These are phyloP conservation scores for Enteromius treurensis DNA, from an alignment of 2,797 vertebrate genomes.

Conservation along the genomic window DNA sequence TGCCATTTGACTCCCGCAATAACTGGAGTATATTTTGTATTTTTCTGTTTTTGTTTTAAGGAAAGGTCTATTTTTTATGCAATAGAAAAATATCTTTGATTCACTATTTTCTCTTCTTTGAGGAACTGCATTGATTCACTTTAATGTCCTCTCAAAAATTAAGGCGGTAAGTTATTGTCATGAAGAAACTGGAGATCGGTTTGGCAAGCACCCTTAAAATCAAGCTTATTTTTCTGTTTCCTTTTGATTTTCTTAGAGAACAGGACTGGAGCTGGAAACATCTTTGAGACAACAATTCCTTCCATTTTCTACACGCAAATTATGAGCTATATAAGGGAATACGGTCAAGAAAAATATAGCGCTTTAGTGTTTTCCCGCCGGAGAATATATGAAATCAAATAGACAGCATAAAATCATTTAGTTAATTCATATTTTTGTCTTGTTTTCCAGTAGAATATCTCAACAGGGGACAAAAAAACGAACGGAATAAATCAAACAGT, in stretches of 20 bases:
- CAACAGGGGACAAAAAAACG: neutral
- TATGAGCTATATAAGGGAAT: conserved; percentile 34
- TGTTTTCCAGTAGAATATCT: conserved; percentile 1
- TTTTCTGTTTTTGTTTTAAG: conserved; percentile 39
- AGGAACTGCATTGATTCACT: conserved; percentile 70
- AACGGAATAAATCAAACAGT: too few species aligned
- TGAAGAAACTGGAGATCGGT: conserved; percentile 44
- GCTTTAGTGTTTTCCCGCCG: conserved; percentile 38
- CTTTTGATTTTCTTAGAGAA: conserved; percentile 40
- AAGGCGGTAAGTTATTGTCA: conserved; percentile 59
- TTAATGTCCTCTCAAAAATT: conserved; percentile 44
- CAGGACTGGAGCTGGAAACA: conserved; percentile 45
- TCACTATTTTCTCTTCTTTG: conserved; percentile 74
- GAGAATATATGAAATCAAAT: conserved; percentile 18
- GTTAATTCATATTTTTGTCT: conserved; percentile 15
- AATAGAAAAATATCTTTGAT: conserved; percentile 81
- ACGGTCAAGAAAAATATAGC: conserved; percentile 9
- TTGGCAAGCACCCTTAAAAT: conserved; percentile 53
- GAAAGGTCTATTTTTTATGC: conserved; percentile 68
- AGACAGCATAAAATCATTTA: neutral
- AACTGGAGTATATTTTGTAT: conserved; percentile 30
- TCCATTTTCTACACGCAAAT: conserved; percentile 27
- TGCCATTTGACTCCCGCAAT: conserved; percentile 76
- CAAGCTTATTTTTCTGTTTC: conserved; percentile 44
- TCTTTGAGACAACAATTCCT: conserved; percentile 32